A percentile compares a stretch with the other conserved stretches of the same genome.
These are phyloP conservation scores for Perca fluviatilis DNA, from an alignment of 2,113 vertebrate species.

Conservation along the genomic window DNA sequence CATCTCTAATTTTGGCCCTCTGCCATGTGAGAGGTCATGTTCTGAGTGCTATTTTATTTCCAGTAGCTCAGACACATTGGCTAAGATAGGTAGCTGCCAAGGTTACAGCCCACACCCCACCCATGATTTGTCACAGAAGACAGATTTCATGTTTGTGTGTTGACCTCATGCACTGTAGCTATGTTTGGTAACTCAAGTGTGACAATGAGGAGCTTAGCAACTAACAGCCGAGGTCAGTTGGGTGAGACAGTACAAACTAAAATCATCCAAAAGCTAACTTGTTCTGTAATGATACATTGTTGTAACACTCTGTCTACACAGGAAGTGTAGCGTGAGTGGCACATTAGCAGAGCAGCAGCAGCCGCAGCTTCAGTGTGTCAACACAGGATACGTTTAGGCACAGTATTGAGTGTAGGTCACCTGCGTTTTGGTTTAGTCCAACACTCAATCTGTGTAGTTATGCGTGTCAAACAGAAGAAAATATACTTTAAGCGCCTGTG, in stretches of 20 bases:
- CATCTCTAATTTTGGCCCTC: neutral
- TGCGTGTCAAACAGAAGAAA: neutral
- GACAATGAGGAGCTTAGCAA: neutral
- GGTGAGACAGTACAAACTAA: neutral
- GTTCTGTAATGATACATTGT: neutral
- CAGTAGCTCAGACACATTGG: slow-evolving; percentile 13
- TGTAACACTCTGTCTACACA: neutral
- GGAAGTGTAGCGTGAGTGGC: neutral
- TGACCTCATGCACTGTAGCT: neutral
- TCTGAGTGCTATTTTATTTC: slow-evolving; percentile 6
- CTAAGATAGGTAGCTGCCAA: slow-evolving; percentile 4
- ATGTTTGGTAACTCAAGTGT: neutral
- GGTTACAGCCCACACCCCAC: neutral
- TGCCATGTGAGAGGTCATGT: neutral
- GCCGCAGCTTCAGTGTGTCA: neutral
- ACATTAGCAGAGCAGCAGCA: neutral
- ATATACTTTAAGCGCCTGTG: neutral
- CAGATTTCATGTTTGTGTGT: neutral
- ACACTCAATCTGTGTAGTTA: neutral
- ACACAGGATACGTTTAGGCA: neutral
- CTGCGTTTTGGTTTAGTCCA: neutral
- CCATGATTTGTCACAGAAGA: neutral
- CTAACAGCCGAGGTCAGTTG: neutral
- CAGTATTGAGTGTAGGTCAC: neutral
- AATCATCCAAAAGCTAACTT: neutral